Conservation (phyloP, 2,888 invertebrate species). For the Dasypogon diadema region DNA sequence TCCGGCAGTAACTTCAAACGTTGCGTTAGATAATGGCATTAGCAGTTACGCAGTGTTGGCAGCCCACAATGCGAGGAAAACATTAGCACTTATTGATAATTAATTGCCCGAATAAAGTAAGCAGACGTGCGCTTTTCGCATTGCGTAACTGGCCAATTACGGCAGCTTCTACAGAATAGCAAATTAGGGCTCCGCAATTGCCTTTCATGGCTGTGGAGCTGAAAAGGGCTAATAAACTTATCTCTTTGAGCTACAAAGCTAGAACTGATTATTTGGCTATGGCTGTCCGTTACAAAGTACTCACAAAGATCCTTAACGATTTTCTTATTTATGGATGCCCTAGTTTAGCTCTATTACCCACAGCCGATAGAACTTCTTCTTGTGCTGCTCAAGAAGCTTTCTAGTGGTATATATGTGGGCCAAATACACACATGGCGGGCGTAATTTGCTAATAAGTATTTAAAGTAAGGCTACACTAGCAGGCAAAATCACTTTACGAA, state of each 20-base stretch:
- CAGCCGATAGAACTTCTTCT: background rate
- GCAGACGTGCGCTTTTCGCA: slow-evolving; percentile 18
- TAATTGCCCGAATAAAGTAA: slow-evolving; percentile 21
- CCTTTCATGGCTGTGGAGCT: background rate
- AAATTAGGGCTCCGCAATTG: slow-evolving; percentile 16
- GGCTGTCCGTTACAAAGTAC: background rate
- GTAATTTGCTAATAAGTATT: slow-evolving; percentile 32
- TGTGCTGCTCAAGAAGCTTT: background rate
- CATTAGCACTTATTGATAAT: slow-evolving; percentile 33
- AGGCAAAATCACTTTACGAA: slow-evolving; percentile 3
- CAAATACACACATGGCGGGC: background rate
- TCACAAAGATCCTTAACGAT: slow-evolving; percentile 21
- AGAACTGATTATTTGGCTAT: slow-evolving; percentile 16
- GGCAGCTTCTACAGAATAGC: slow-evolving; percentile 13
- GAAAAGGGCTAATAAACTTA: slow-evolving; percentile 29
- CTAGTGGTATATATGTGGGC: background rate
- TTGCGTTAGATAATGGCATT: background rate
- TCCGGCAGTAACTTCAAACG: background rate
- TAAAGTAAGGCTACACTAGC: slow-evolving; percentile 18
- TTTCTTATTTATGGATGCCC: slow-evolving; percentile 33
- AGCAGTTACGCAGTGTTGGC: background rate
- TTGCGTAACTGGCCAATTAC: slow-evolving; percentile 12
- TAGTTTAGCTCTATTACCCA: slow-evolving; percentile 6
- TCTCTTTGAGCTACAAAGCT: slow-evolving; percentile 66
- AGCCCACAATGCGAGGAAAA: background rate